phyloP scores from a whole-genome alignment of 2,888 invertebrate species.

The Cheilosia pagana region DNA sequence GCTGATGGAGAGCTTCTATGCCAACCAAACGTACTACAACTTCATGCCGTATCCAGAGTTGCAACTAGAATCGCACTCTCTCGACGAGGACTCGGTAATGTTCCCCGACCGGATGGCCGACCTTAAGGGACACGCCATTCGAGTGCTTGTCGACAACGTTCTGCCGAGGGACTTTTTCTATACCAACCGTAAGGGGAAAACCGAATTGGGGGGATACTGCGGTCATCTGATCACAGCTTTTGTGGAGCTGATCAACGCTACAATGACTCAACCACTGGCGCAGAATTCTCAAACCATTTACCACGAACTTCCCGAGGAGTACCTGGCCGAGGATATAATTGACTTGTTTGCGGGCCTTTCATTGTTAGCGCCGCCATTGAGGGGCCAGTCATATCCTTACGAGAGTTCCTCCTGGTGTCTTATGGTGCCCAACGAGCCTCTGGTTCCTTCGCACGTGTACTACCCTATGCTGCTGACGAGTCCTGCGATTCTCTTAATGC shows the following conservation, averaged over 20 bases:
- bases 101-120: slow-evolving; percentile 10
- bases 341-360: slow-evolving; percentile 11
- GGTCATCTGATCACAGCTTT: slow-evolving; percentile 7
- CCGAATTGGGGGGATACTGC: neutral
- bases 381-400: neutral
- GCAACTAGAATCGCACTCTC: neutral
- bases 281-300: neutral
- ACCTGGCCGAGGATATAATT: neutral
- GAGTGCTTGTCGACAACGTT: neutral
- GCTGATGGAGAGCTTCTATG: neutral
- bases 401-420: slow-evolving; percentile 18
- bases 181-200: slow-evolving; percentile 10
- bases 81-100: neutral
- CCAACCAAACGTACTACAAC: slow-evolving; percentile 9
- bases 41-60: slow-evolving; percentile 8
- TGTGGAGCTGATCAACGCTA: slow-evolving; percentile 14
- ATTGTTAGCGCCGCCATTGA: neutral
- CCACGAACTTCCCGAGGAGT: neutral
- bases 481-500: slow-evolving; percentile 13
- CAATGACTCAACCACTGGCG: neutral
- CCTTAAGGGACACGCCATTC: slow-evolving; percentile 13
- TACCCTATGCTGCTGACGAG: slow-evolving; percentile 19
- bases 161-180: slow-evolving; percentile 9
- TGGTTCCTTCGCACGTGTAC: slow-evolving; percentile 7
- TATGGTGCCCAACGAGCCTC: slow-evolving; percentile 26